Base-by-base conservation (phyloP, 2,888 invertebrate species). In the Temnothorax unifasciatus region DNA sequence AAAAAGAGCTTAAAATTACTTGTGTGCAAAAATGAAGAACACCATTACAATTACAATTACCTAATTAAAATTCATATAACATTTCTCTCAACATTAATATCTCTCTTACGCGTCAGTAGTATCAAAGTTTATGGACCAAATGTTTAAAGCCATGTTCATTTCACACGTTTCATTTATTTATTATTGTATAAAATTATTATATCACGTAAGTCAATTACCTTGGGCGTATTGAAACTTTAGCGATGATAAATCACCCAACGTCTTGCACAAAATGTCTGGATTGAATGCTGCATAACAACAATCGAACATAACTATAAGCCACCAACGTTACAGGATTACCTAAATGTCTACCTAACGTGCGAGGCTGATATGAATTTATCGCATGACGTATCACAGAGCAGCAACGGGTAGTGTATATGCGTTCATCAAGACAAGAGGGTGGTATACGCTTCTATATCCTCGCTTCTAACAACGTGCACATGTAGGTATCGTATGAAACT, bases 301-400 rank as follows among this genome's bases (percentile, higher is more conserved):
- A 81, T 81, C 47, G 59, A 47, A 59, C 34, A 21, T 47, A 34
- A 34, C 79, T 69, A 69, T 69, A 61, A 59, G 6, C 21, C 21
- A 1, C 21, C 25, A 69, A 18, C 57, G 59, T 61, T 61, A 73
- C 38, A 81, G 47, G 79, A 81, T 73, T 81, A 81, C 47, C 73
- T 81, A 73, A 81, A 71, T 79, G 79, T 79, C 79, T 73, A 81
- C 21, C 47, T 73, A 81, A 81, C 79, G 79, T 50, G 59, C 79
- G 59, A 61, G 59, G 73, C 79, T 79, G 82, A 82, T 89, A 87
- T 87, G 87, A 89, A 88, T 88, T 88, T 88, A 89, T 88, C 89
- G 88, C 88, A 83, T 87, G 89, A 82, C 76, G 83, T 88, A 82
- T 88, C 88, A 89, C 87, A 88, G 82, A 77, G 41, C 47, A 59